These are phyloP conservation scores for Drosophila elegans DNA, from an alignment of 1,140 invertebrate genomes.

Conservation along the genomic window DNA sequence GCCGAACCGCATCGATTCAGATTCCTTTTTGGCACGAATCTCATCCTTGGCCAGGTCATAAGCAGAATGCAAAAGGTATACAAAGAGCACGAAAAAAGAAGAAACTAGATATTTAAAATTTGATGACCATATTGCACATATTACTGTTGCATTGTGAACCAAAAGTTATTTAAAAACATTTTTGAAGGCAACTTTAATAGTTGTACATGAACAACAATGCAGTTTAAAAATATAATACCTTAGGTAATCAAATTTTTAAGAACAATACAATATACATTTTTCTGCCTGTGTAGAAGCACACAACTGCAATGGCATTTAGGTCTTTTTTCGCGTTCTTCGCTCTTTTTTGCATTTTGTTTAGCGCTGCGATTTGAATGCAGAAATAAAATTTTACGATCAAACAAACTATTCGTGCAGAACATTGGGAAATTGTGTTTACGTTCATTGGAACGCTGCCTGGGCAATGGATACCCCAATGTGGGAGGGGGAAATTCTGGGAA, in stretches of 20 bases:
- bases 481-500: conserved; percentile 10
- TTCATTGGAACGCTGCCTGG: conserved; percentile 50
- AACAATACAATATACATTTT: not conserved
- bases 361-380: conserved; percentile 73
- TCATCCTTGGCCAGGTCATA: conserved; percentile 45
- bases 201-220: no score
- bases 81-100: not conserved
- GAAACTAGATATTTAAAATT: not conserved
- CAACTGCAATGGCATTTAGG: conserved; percentile 58
- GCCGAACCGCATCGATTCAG: conserved; percentile 45
- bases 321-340: conserved; percentile 9
- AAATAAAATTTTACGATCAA: conserved; percentile 83
- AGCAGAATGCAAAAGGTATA: conserved; percentile 4
- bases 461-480: conserved; percentile 25
- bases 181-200: no score
- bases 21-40: conserved; percentile 47
- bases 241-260: no score
- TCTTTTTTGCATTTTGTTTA: conserved; percentile 57
- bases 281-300: conserved; percentile 1
- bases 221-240: no score
- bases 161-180: no score
- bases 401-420: conserved; percentile 82
- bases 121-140: no score
- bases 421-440: conserved; percentile 79
- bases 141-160: no score